Base-by-base conservation (phyloP, 2,797 vertebrate genomes). In the Acestrorhynchus altus region DNA sequence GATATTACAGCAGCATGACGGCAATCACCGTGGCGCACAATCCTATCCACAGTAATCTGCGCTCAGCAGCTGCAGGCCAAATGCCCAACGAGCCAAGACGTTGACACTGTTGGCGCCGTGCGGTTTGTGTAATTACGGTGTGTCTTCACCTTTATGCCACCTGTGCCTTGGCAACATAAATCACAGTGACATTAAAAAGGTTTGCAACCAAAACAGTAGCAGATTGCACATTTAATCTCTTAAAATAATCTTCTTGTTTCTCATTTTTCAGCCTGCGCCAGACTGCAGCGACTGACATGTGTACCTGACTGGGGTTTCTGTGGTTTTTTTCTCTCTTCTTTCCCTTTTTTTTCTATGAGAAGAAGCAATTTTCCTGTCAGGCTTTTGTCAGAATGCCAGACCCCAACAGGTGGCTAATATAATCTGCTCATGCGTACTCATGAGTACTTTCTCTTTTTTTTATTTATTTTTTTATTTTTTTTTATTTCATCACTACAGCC, bases 371-470 rank as follows among this genome's bases (percentile, higher is more conserved):
- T 86, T 69, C 79, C 76, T 57, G 79, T 75, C 68, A 85, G 74
- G 46, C 70, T 59, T 4, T 83, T 87, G 83, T 85, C 88, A 88
- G 74, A 85, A 84, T 79, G 86, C 84, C 88, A 90, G 79, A 68
- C 67, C 54, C 68, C 87, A 90, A 89, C 90, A 93, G 91, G 87
- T 91, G 90, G 88, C 88, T 88, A 88, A 89, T 90, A 86, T 85
- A 83, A 88, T 88, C 86, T 69, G 71, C 47, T 79, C 31, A 1
- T 70, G 60, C 54, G 65, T 52, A 77, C 52, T 44, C 63, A 57
- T 56, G 22, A 35, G 80, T 59, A 31, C 1, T 15, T 8, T 24
- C 10, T 26, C 26, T 54, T 26, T 26, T 26, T 11, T 26, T 12
- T 22, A 13, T 56, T 24, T 56, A 10, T 31, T 72, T 69, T 9